Conservation (phyloP, 2,113 vertebrate genomes). For the Passerina amoena region DNA sequence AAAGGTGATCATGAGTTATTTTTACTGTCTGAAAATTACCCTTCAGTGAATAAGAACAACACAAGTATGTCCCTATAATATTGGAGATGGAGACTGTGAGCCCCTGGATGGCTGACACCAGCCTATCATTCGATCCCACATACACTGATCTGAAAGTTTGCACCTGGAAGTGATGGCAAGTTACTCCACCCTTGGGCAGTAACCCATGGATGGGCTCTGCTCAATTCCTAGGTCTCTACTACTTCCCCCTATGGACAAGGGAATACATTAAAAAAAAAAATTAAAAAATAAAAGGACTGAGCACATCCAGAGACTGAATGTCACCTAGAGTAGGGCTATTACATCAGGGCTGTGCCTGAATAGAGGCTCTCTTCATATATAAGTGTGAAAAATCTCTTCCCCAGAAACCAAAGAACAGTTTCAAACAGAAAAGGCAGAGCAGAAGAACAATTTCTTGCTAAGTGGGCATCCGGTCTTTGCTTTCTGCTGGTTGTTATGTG, state of each 20-base stretch:
- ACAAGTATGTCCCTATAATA: neutral
- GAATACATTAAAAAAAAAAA: neutral
- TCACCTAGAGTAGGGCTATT: neutral
- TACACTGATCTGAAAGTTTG: neutral
- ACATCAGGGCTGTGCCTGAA: neutral
- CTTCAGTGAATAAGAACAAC: neutral
- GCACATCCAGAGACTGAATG: neutral
- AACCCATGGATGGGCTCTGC: neutral
- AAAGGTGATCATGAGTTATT: neutral
- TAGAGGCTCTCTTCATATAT: neutral
- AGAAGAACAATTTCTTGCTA: neutral
- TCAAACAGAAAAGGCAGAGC: neutral
- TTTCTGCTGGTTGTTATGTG: neutral
- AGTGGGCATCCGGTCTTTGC: neutral
- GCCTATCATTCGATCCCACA: neutral
- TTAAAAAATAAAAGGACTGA: neutral
- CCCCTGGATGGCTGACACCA: neutral
- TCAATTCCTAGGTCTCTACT: neutral
- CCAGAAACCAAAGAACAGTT: neutral
- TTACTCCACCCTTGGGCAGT: neutral
- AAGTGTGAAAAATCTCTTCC: neutral
- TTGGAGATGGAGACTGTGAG: neutral
- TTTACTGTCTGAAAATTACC: neutral
- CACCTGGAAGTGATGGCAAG: neutral
- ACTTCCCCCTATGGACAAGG: too few relatives aligned